Conservation (phyloP, 2,888 invertebrate genomes). For the Exocentrus adspersus region DNA sequence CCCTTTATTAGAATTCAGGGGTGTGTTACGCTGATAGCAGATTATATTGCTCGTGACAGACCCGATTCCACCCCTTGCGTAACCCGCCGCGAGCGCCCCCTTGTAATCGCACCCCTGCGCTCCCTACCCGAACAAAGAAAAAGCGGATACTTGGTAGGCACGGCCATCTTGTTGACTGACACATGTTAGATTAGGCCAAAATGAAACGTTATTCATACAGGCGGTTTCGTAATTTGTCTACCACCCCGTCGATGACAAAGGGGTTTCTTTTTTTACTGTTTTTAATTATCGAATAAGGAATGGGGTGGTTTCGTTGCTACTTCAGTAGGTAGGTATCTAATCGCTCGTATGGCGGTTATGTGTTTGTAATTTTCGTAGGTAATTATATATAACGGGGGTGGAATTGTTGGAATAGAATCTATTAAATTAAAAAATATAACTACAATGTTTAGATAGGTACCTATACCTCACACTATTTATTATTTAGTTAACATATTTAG, state of each 20-base stretch:
- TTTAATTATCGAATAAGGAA: slow-evolving; percentile 5
- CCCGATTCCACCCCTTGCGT: slow-evolving; percentile 47
- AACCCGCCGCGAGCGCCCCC: slow-evolving; percentile 26
- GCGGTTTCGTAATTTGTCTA: slow-evolving; percentile 17
- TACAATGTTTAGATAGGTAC: too few relatives aligned
- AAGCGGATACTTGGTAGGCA: slow-evolving; percentile 40
- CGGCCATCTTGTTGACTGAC: slow-evolving; percentile 50
- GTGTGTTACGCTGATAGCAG: slow-evolving; percentile 55
- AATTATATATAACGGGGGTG: too few relatives aligned
- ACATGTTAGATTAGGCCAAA: slow-evolving; percentile 41
- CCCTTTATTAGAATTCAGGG: slow-evolving; percentile 53
- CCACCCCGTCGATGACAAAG: slow-evolving; percentile 17
- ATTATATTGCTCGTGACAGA: slow-evolving; percentile 58
- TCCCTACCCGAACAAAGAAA: slow-evolving; percentile 40
- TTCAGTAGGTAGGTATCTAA: too few relatives aligned
- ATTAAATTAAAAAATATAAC: too few relatives aligned
- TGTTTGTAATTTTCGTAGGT: too few relatives aligned
- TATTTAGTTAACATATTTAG: too few relatives aligned
- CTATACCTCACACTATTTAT: too few relatives aligned
- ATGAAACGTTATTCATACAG: slow-evolving; percentile 37
- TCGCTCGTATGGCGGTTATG: too few relatives aligned
- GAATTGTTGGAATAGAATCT: too few relatives aligned
- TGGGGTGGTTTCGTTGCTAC: not conserved
- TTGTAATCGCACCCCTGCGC: slow-evolving; percentile 32
- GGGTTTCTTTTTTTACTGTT: not conserved